Evolutionary conservation across 2,797 vertebrate genomes (phyloP).

Genomic region (Gouania willdenowi): DNA sequence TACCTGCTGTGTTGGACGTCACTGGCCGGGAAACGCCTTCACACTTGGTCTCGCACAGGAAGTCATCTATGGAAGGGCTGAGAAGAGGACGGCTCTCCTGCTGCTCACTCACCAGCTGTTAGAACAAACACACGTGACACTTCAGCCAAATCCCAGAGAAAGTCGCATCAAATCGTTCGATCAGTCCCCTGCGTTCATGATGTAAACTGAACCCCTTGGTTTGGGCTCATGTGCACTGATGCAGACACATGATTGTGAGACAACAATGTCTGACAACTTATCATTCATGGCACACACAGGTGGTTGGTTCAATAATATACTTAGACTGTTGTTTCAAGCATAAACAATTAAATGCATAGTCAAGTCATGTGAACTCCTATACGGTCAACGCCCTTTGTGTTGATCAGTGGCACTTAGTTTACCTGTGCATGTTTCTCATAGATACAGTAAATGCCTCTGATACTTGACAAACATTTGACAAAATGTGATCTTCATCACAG

Average conservation of each 20-base stretch:
- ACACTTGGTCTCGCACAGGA: conserved; percentile 95
- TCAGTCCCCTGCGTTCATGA: neutral
- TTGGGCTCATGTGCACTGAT: neutral
- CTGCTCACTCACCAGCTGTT: conserved; percentile 97
- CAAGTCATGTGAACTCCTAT: too few relatives aligned
- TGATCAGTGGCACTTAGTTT: too few relatives aligned
- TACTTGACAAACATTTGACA: neutral
- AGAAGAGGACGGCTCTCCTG: conserved; percentile 98
- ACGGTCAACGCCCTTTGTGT: too few relatives aligned
- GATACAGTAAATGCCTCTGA: too few relatives aligned
- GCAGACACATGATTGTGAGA: conserved; percentile 1
- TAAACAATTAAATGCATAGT: too few relatives aligned
- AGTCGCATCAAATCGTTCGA: neutral
- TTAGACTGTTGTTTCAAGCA: too few relatives aligned
- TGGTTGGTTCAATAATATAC: too few relatives aligned
- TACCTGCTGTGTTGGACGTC: conserved; percentile 92
- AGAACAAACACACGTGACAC: conserved; percentile 66
- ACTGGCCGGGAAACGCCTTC: conserved; percentile 89
- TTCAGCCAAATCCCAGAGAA: conserved; percentile 16
- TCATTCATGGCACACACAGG: too few relatives aligned
- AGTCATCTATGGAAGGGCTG: conserved; percentile 98
- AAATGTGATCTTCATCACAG: neutral
- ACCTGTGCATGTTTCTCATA: too few relatives aligned
- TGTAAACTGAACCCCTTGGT: neutral
- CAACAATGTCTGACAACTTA: too few relatives aligned